Conservation (phyloP, 2,888 invertebrate species). For the Meloe dianella region DNA sequence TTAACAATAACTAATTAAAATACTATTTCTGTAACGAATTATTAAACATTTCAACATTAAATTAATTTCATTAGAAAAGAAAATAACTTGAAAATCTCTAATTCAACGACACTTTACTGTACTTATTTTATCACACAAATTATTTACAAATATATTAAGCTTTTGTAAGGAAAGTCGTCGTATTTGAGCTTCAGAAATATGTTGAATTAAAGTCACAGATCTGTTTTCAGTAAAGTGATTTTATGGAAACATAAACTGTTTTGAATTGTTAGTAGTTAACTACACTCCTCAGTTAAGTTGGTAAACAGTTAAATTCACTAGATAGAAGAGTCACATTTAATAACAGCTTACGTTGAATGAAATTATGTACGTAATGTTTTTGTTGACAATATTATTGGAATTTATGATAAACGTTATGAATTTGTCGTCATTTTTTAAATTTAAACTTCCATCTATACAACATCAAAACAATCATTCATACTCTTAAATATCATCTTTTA, state of each 20-base stretch:
- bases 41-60: background rate
- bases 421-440: background rate
- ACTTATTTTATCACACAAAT: background rate
- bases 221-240: background rate
- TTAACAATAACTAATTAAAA: background rate
- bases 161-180: background rate
- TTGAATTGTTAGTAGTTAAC: background rate
- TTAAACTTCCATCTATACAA: no score
- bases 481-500: no score
- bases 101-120: background rate
- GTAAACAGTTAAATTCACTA: background rate
- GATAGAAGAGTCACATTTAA: background rate
- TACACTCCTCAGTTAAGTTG: slow-evolving; percentile 1
- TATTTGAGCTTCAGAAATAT: background rate
- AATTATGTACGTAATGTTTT: background rate
- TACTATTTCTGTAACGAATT: background rate
- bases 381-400: background rate
- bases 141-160: background rate
- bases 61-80: background rate
- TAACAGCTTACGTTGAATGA: background rate
- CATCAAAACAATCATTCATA: no score
- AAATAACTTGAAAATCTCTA: background rate
- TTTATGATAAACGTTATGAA: background rate
- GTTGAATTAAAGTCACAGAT: background rate
- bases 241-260: background rate